These are phyloP conservation scores for Phalanger gymnotis DNA, from an alignment of 2,797 vertebrate genomes.

Conservation along the genomic window DNA sequence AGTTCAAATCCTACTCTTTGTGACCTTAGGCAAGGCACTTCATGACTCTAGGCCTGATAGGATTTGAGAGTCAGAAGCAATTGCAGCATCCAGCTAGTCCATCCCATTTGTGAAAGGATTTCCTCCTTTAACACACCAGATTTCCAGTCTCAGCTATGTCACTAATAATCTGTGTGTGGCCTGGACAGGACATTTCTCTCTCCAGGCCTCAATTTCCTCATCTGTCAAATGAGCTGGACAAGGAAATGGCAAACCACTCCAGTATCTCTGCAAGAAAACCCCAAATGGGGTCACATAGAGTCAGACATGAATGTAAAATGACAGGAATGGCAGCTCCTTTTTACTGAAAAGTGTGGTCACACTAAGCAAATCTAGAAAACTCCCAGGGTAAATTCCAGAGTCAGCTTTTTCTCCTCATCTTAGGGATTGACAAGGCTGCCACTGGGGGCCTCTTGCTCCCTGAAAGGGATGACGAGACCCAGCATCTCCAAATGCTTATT, in stretches of 20 bases:
- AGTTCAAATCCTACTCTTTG: neutral
- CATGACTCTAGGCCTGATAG: neutral
- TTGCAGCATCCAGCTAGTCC: neutral
- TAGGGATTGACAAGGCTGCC: neutral
- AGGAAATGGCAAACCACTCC: neutral
- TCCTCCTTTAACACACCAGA: neutral
- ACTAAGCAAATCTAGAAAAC: neutral
- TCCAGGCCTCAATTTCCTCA: constrained; percentile 19
- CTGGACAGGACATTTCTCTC: neutral
- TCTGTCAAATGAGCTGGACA: neutral
- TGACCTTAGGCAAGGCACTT: neutral
- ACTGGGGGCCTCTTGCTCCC: neutral
- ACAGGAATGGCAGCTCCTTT: neutral
- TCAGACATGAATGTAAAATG: neutral
- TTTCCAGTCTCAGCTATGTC: neutral
- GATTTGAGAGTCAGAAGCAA: neutral
- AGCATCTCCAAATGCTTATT: neutral
- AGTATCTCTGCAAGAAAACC: neutral
- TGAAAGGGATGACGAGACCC: neutral
- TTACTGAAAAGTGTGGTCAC: neutral
- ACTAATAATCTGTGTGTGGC: neutral
- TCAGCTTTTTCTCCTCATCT: neutral
- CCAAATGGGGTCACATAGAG: neutral
- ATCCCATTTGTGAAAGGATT: neutral
- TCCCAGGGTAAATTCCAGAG: neutral